Base-by-base conservation (phyloP, 2,888 invertebrate species). In the Camptogramma bilineatum region DNA sequence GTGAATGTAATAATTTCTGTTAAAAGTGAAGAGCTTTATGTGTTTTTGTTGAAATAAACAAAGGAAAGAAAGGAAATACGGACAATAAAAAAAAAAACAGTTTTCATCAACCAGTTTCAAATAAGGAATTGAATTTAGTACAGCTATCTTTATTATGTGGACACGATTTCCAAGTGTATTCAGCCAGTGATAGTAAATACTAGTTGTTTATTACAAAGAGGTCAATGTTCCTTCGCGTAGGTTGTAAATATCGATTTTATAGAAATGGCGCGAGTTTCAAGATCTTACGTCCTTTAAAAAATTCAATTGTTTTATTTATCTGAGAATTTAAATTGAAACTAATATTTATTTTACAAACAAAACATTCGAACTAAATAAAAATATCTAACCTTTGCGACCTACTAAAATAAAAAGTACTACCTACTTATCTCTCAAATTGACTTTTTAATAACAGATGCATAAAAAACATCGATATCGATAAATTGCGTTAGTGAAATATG, bases 181-280 rank as follows among this genome's bases (percentile, higher is more conserved):
- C 54, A 56, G 55, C 52, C 55, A 68, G 64, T 66, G 13, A 56
- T 61, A 24, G 47, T 56, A 52, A 64, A 66, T 64, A 54, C 52
- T 58, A 60, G 21, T 64, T 73, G 73, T 71, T 73, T 73, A 65
- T 72, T 60, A 64, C 69, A 69, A 75, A 81, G 78, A 77, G 88
- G 88, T 88, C 88, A 88, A 84, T 87, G 89, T 85, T 82, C 85
- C 78, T 69, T 73, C 73, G 78, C 71, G 74, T 77, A 74, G 79
- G 79, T 74, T 83, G 83, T 84, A 81, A 84, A 82, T 90, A 91
- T 91, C 85, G 91, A 91, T 91, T 88, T 81, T 80, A 52, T 62
- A 51, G 67, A 75, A 82, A 85, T 80, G 87, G 88, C 92, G 91
- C 84, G 90, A 85, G 68, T 70, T 78, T 73, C 62, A 53, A 60